Conservation (phyloP, 2,113 vertebrate genomes). For the Promerops cafer region DNA sequence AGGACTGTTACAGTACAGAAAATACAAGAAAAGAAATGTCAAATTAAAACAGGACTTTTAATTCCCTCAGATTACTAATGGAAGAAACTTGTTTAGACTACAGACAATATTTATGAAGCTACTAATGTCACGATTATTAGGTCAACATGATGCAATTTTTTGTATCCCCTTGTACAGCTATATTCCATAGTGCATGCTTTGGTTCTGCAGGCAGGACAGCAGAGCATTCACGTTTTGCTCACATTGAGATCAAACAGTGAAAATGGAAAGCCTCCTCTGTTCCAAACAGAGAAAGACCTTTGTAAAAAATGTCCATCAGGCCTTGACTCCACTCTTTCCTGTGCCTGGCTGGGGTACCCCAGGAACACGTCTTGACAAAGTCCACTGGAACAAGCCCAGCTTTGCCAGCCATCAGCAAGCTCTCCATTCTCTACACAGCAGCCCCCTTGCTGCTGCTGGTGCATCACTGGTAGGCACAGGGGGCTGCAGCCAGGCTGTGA, state of each 20-base stretch:
- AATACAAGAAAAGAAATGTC: slow-evolving; percentile 77
- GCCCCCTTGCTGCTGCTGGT: not conserved
- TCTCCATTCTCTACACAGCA: not conserved
- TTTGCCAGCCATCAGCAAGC: not conserved
- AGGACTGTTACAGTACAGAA: slow-evolving; percentile 93
- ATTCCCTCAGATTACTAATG: slow-evolving; percentile 79
- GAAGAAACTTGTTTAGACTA: slow-evolving; percentile 78
- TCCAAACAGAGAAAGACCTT: not conserved
- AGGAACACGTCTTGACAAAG: not conserved
- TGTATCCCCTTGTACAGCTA: slow-evolving; percentile 65
- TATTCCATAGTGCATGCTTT: slow-evolving; percentile 71
- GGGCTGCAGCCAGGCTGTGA: not conserved
- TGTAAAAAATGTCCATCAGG: not conserved
- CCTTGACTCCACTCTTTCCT: not conserved
- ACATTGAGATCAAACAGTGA: slow-evolving; percentile 37
- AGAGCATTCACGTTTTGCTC: slow-evolving; percentile 42
- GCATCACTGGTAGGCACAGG: not conserved
- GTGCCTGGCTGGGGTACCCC: not conserved
- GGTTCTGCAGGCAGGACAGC: slow-evolving; percentile 67
- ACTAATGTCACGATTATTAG: slow-evolving; percentile 77
- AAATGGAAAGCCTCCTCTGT: not conserved
- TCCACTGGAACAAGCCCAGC: not conserved
- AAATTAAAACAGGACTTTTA: slow-evolving; percentile 69
- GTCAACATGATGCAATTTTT: slow-evolving; percentile 69
- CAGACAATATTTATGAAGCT: slow-evolving; percentile 85